A percentile compares a stretch with the other conserved stretches of the same genome.
These are phyloP conservation scores for Phortica magna DNA, from an alignment of 2,888 invertebrate genomes.

Conservation along the genomic window DNA sequence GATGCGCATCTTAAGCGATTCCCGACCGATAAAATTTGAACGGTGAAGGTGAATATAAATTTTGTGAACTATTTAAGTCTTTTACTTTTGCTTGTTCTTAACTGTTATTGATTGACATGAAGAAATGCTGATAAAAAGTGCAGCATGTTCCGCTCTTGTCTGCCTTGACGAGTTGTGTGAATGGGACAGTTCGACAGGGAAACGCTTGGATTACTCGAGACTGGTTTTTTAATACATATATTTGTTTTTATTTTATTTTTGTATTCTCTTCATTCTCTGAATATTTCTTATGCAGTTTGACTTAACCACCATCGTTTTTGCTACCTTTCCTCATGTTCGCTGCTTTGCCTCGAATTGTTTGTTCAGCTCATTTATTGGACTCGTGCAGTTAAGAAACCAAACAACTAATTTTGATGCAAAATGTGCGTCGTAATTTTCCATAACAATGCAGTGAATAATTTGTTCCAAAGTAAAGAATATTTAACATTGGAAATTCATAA, in stretches of 20 bases:
- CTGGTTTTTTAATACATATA: slow-evolving; percentile 14
- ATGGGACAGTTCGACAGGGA: not conserved
- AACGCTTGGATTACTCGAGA: slow-evolving; percentile 31
- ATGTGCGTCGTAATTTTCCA: not conserved
- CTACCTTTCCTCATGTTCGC: not conserved
- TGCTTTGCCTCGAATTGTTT: not conserved
- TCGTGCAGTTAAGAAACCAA: not conserved
- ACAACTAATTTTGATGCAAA: not conserved
- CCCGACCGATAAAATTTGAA: too few species aligned
- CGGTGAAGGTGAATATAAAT: too few species aligned
- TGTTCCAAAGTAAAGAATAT: too few species aligned
- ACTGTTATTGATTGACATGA: too few species aligned
- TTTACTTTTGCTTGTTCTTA: too few species aligned
- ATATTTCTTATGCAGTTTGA: not conserved
- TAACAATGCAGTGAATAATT: too few species aligned
- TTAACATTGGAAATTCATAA: too few species aligned
- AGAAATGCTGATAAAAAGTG: too few species aligned
- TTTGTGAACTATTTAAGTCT: too few species aligned
- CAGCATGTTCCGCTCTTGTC: too few species aligned
- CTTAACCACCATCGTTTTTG: slow-evolving; percentile 3
- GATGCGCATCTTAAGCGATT: too few species aligned
- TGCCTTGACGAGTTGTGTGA: not conserved
- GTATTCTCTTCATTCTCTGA: not conserved
- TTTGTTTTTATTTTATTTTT: not conserved
- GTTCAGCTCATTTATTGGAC: slow-evolving; percentile 29